Evolutionary conservation across 2,797 vertebrate genomes (phyloP), one percentile per base, ranked within the genome.

Genomic region (Paramormyrops hopkinsi): DNA sequence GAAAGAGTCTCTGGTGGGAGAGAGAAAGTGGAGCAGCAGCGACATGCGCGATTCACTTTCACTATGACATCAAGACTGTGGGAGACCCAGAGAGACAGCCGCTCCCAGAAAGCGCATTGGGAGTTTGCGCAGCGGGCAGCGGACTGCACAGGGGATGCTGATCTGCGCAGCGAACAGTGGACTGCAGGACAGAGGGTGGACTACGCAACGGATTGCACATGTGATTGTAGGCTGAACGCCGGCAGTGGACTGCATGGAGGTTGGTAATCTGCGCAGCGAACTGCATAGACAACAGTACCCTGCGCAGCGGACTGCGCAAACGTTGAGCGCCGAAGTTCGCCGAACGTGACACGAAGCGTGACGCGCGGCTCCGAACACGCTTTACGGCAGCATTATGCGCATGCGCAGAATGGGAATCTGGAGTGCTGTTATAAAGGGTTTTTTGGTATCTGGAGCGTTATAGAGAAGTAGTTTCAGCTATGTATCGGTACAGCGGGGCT

Each of bases 11-110:
- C 89, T 86, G 56, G 69, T 89, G 76, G 53, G 86, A 89, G 79
- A 88, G 90, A 41, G 4, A 65, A 91, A 91, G 92, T 89, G 91
- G 91, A 92, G 91, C 90, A 82, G 73, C 6, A 33, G n/a, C 90
- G 44, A 90, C 92, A 92, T 91, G 91, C 90, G 91, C 92, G 90
- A 41, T 89, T 33, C 88, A 89, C 59, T 89, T 69, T 46, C 54
- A 89, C 56, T 53, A 17, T 62, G 51, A 51, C 82, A 82, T 51
- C 54, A 86, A 54, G 3, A 41, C 29, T 54, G 51, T 19, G 33
- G 85, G 44, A 85, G 48, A 50, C n/a, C 4, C 33, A 7, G 22
- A 25, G 46, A 7, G 48, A 46, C 22, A 85, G 48, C 48, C 76
- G 76, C 44, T 51, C 82, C 46, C 82, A 29, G 48, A 85, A 22